phyloP scores from a whole-genome alignment of 1,140 invertebrate species.

The Trachymyrmex cornetzi region DNA sequence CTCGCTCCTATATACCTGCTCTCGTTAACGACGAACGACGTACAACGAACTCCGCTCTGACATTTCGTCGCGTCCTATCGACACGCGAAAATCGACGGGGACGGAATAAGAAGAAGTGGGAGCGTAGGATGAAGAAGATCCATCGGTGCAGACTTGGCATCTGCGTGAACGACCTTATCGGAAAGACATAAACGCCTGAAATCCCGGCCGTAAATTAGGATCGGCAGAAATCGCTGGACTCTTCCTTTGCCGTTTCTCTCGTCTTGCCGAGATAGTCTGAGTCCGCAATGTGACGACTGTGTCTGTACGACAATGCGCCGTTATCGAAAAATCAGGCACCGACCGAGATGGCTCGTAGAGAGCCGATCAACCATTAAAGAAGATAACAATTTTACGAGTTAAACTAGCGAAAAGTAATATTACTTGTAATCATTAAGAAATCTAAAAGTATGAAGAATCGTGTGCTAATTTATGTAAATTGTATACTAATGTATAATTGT shows the following conservation, averaged over 20 bases:
- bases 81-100: slow-evolving; percentile 27
- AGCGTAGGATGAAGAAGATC: slow-evolving; percentile 78
- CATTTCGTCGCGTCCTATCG: slow-evolving; percentile 64
- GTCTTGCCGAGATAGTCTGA: slow-evolving; percentile 29
- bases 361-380: slow-evolving; percentile 49
- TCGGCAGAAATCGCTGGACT: slow-evolving; percentile 85
- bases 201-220: slow-evolving; percentile 87
- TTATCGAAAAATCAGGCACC: slow-evolving; percentile 62
- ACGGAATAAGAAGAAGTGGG: slow-evolving; percentile 33
- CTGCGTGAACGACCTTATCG: slow-evolving; percentile 85
- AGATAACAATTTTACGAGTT: slow-evolving; percentile 68
- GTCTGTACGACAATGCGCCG: slow-evolving; percentile 9
- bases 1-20: slow-evolving; percentile 23
- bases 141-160: slow-evolving; percentile 78
- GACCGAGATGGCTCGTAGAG: slow-evolving; percentile 71
- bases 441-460: not conserved
- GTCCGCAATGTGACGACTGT: slow-evolving; percentile 61
- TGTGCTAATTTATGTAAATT: not conserved
- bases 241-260: slow-evolving; percentile 67
- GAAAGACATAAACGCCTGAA: slow-evolving; percentile 86
- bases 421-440: not conserved
- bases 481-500: not conserved
- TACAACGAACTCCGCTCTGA: slow-evolving; percentile 54
- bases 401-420: not conserved
- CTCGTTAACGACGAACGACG: slow-evolving; percentile 59